phyloP scores from a whole-genome alignment of 1,140 invertebrate species.

The Hyphantria cunea region DNA sequence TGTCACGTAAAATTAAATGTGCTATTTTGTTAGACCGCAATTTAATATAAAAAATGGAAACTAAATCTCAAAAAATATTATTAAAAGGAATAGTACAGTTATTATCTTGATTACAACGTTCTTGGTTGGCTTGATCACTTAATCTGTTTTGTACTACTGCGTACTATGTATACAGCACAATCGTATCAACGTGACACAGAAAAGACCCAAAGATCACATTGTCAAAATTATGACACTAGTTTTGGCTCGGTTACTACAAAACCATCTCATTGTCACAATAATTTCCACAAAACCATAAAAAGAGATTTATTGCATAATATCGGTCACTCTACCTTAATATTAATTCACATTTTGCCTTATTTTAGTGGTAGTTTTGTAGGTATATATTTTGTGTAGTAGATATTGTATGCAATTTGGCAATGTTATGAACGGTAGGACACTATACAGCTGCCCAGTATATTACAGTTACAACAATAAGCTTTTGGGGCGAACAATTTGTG shows the following conservation, averaged over 20 bases:
- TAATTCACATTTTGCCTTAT: constrained; percentile 12
- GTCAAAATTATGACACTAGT: constrained; percentile 13
- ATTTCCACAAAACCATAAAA: constrained; percentile 31
- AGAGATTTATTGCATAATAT: constrained; percentile 25
- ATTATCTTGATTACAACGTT: constrained; percentile 26
- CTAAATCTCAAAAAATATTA: constrained; percentile 8
- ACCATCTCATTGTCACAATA: constrained; percentile 27
- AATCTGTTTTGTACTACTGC: constrained; percentile 2
- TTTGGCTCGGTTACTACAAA: constrained; percentile 17
- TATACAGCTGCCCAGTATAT: constrained; percentile 14
- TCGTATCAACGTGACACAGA: not conserved
- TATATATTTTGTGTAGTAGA: constrained; percentile 16
- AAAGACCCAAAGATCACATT: constrained; percentile 8
- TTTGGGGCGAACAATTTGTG: constrained; percentile 40
- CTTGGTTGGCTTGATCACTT: constrained; percentile 18
- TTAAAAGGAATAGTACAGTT: not conserved
- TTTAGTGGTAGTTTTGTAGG: constrained; percentile 18
- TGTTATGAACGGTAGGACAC: constrained; percentile 30
- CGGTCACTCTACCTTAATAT: not conserved
- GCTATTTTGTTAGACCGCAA: no score
- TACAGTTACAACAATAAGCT: constrained; percentile 41
- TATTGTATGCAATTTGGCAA: constrained; percentile 19
- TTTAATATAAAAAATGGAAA: not conserved
- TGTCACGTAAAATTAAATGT: no score
- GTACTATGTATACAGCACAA: no score